Base-by-base conservation (phyloP, 2,797 vertebrate genomes). In the Parauchenoglanis ngamensis region DNA sequence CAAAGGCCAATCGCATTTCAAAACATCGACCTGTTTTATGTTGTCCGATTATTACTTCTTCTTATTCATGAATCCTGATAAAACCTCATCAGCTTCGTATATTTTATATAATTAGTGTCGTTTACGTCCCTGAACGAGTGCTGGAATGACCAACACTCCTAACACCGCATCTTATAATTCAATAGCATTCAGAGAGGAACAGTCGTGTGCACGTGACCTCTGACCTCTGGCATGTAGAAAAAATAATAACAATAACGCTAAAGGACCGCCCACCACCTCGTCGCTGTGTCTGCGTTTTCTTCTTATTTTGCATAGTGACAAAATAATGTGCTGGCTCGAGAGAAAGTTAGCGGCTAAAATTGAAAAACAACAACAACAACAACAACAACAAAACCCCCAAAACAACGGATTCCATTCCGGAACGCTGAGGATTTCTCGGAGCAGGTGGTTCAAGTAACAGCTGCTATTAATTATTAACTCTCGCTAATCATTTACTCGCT, bases 291-390 rank as follows among this genome's bases (percentile, higher is more conserved):
- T 73, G 35, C 77, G 28, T 57, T 82, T 40, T 40, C 35, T 68
- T 83, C 81, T 91, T 91, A 94, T 92, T 95, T 96, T 96, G 96
- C 96, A 96, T 96, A 96, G 96, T 95, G 95, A 95, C 93, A 93
- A 94, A 94, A 92, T 92, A 83, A 88, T 92, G 93, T 90, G 88
- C 88, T 90, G 88, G 85, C 67, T 81, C 81, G 83, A 85, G 79
- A 84, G 83, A 44, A 73, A 87, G 87, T 72, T 81, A 79, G 88
- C 88, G 85, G 90, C 77, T 84, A 87, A 89, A 87, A 80, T 52
- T 15, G n/a, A 49, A 54, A 25, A 2, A 40, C 35, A 31, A 21
- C 56, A 11, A 21, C 19, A 28, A 67, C 19, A 28, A 67, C 11
- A 2, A 49, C 46, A 31, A 21, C 54, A 10, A 19, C 19, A 28